phyloP scores from a whole-genome alignment of 2,113 vertebrate genomes.

The Hydrolagus affinis region DNA sequence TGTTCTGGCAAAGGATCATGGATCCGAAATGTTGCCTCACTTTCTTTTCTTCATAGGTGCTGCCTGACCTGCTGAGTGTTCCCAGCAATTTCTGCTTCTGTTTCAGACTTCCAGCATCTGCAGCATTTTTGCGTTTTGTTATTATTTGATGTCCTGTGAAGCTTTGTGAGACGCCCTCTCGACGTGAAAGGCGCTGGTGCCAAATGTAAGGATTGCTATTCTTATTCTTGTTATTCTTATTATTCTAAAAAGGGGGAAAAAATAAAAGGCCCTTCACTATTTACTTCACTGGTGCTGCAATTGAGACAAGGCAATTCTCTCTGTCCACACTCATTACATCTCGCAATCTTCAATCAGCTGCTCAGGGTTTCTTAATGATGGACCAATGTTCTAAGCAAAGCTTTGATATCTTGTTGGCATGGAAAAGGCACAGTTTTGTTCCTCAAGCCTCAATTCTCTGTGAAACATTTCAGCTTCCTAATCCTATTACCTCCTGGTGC shows the following conservation, averaged over 20 bases:
- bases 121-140: no score
- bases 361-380: not conserved
- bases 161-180: no score
- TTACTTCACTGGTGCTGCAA: not conserved
- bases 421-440: not conserved
- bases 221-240: no score
- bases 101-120: no score
- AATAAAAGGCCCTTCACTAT: not conserved
- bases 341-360: slow-evolving; percentile 14
- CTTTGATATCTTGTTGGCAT: slow-evolving; percentile 10
- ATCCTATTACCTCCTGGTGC: not conserved
- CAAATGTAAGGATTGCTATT: no score
- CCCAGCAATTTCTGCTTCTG: no score
- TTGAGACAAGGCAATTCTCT: not conserved
- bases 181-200: no score
- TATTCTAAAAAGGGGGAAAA: not conserved
- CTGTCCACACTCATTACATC: slow-evolving; percentile 20
- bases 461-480: slow-evolving; percentile 28
- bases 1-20: no score
- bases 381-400: not conserved
- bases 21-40: no score
- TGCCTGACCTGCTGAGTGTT: no score
- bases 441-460: not conserved
- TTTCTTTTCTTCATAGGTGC: no score
- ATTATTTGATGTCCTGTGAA: no score